These are phyloP conservation scores for Epizoanthus ramosus DNA, from an alignment of 92 coral and sea anemone species.

Conservation along the genomic window DNA sequence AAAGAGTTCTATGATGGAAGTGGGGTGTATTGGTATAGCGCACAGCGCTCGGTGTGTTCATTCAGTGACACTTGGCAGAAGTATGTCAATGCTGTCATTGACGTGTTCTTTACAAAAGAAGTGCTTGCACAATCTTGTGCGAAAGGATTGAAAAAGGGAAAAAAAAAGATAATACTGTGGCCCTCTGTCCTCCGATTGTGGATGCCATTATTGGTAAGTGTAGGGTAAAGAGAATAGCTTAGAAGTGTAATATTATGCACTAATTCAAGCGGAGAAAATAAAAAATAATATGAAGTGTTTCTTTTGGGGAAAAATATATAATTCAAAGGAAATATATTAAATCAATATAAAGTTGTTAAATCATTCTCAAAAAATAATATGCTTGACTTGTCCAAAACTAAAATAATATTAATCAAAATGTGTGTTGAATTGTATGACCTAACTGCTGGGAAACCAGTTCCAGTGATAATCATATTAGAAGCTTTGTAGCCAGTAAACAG, in stretches of 20 bases:
- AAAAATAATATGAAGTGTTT: too few species aligned
- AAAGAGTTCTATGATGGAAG: conserved; percentile 58
- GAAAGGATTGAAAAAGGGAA: conserved; percentile 53
- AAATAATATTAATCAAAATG: not conserved
- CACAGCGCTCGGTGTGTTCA: conserved; percentile 39
- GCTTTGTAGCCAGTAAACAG: too few species aligned
- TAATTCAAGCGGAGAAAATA: too few species aligned
- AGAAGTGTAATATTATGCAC: conserved; percentile 6
- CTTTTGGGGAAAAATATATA: too few species aligned
- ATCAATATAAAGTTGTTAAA: too few species aligned
- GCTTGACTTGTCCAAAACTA: too few species aligned
- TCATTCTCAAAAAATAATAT: too few species aligned
- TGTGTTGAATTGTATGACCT: not conserved
- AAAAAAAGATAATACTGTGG: conserved; percentile 33
- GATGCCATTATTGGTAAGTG: conserved; percentile 43
- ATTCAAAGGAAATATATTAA: too few species aligned
- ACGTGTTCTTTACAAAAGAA: conserved; percentile 47
- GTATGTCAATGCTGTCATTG: conserved; percentile 45
- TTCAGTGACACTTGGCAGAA: conserved; percentile 48
- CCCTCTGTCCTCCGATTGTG: conserved; percentile 43
- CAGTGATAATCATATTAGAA: too few species aligned
- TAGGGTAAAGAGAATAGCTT: conserved; percentile 2
- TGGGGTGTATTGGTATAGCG: conserved; percentile 47
- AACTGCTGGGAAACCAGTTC: not conserved
- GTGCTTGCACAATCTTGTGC: conserved; percentile 46